Percentiles rank a stretch among this genome's conserved stretches.
Evolutionary conservation across 2,113 vertebrate species (phyloP).

Genomic region (Bubo bubo): DNA sequence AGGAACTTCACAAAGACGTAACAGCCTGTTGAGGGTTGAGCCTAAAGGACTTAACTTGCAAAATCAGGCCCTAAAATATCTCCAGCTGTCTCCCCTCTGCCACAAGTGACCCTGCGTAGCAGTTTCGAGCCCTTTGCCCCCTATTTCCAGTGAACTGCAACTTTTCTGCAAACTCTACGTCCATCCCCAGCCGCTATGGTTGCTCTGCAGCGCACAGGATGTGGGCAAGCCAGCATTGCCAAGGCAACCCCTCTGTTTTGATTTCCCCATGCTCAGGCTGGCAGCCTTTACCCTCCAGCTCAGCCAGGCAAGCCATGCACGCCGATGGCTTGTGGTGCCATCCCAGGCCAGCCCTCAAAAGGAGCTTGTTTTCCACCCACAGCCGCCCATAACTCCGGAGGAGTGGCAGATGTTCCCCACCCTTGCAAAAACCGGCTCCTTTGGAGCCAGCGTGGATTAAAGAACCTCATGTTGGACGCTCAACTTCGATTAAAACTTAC

Average conservation of each 20-base stretch:
- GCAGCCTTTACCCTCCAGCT: not conserved
- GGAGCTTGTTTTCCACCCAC: conserved; percentile 20
- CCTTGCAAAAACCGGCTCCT: not conserved
- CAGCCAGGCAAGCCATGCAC: not conserved
- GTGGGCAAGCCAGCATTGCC: conserved; percentile 22
- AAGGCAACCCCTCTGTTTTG: conserved; percentile 29
- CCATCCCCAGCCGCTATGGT: fast-evolving
- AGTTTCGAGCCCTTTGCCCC: not conserved
- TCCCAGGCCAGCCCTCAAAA: not conserved
- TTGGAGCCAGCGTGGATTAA: not conserved
- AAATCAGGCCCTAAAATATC: not conserved
- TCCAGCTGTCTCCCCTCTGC: not conserved
- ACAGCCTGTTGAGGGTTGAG: not conserved
- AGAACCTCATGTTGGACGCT: not conserved
- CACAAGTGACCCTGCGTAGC: fast-evolving
- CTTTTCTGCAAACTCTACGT: not conserved
- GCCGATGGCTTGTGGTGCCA: not conserved
- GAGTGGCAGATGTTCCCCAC: conserved; percentile 34
- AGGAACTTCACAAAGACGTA: not conserved
- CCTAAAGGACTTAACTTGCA: not conserved
- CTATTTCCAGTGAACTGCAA: not conserved
- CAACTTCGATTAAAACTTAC: not conserved
- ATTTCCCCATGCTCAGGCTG: not conserved
- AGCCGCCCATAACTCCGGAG: not conserved
- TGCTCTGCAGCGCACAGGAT: not conserved